Percentiles rank a stretch among this genome's conserved stretches.
phyloP scores from a whole-genome alignment of 2,888 invertebrate species.

The Pharmacophagus antenor region DNA sequence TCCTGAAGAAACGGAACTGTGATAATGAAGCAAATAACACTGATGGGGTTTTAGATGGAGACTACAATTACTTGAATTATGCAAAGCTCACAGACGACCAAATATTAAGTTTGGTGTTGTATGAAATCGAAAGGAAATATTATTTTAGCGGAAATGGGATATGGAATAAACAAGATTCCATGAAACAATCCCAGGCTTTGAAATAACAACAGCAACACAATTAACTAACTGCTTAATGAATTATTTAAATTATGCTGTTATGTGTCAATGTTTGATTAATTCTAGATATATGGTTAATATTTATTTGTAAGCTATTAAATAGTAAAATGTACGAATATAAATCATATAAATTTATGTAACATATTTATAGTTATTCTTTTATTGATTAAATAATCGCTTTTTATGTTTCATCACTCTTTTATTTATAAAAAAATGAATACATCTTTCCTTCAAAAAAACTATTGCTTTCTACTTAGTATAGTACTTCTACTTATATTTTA shows the following conservation, averaged over 20 bases:
- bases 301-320: too few species aligned
- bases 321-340: not conserved
- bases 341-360: too few species aligned
- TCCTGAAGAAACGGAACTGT: constrained; percentile 45
- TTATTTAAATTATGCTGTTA: not conserved
- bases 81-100: constrained; percentile 67
- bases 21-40: constrained; percentile 27
- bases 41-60: constrained; percentile 41
- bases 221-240: not conserved
- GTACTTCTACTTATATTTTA: not conserved
- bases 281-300: too few species aligned
- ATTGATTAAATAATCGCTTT: constrained; percentile 1
- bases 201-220: constrained; percentile 32
- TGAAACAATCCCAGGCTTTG: constrained; percentile 40
- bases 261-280: not conserved
- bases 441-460: not conserved
- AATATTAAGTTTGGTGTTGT: constrained; percentile 83
- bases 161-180: constrained; percentile 71
- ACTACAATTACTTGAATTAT: constrained; percentile 48
- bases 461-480: constrained; percentile 1
- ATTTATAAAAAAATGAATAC: constrained; percentile 20
- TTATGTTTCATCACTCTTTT: constrained; percentile 13
- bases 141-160: constrained; percentile 89
- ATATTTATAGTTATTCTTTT: too few species aligned
- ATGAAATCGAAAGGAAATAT: constrained; percentile 86